phyloP scores from a whole-genome alignment of 1,140 invertebrate genomes.

The Apocrypta bakeri region DNA sequence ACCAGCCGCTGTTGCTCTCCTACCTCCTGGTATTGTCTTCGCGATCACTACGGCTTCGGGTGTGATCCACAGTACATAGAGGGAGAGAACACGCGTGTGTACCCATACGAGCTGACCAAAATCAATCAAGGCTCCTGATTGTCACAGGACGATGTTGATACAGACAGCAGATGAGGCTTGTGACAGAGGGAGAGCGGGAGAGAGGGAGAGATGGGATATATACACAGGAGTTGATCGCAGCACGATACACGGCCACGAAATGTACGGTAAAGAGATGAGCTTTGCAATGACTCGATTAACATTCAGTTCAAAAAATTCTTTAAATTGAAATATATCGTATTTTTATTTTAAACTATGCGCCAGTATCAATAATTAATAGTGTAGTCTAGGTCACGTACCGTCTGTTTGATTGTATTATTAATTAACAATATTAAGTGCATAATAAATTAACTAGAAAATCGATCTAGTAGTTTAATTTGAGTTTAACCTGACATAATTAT shows the following conservation, averaged over 20 bases:
- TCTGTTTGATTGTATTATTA: too few species aligned
- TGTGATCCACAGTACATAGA: neutral
- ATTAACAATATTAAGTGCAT: too few species aligned
- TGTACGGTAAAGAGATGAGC: neutral
- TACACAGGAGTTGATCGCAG: neutral
- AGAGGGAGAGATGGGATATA: too few species aligned
- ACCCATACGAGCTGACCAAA: conserved; percentile 48
- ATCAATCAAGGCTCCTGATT: conserved; percentile 68
- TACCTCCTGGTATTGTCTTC: conserved; percentile 4
- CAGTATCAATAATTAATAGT: too few species aligned
- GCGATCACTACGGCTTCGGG: neutral
- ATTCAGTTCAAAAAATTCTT: too few species aligned
- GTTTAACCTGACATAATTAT: too few species aligned
- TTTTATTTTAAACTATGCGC: too few species aligned
- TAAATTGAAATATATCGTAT: too few species aligned
- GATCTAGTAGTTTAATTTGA: too few species aligned
- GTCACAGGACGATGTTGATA: conserved; percentile 64
- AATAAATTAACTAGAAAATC: too few species aligned
- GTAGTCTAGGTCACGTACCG: too few species aligned
- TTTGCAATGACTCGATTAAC: too few species aligned
- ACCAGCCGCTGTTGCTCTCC: neutral
- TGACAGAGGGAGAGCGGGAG: conserved; percentile 41
- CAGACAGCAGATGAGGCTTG: conserved; percentile 52
- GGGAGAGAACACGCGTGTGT: conserved; percentile 5
- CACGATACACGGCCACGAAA: neutral